phyloP scores from a whole-genome alignment of 2,113 vertebrate genomes.

The Polyodon spathula region DNA sequence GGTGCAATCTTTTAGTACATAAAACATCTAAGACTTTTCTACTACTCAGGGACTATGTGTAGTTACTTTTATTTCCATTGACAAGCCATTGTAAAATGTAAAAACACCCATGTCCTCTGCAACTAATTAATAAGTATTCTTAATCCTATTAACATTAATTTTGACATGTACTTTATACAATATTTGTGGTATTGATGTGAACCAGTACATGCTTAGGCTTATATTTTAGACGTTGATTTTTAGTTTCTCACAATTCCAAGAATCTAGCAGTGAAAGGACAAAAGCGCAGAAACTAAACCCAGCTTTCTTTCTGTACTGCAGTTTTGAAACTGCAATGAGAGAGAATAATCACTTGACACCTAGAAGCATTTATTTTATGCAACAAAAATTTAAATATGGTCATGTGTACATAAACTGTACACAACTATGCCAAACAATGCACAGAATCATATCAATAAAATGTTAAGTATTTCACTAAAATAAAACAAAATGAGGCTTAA shows the following conservation, averaged over 20 bases:
- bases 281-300: not conserved
- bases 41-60: no score
- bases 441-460: slow-evolving; percentile 60
- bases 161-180: no score
- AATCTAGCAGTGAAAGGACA: not conserved
- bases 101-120: no score
- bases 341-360: slow-evolving; percentile 59
- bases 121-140: no score
- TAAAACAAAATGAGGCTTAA: slow-evolving; percentile 54
- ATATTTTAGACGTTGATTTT: not conserved
- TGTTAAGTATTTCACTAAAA: slow-evolving; percentile 50
- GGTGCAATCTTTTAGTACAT: no score
- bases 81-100: no score
- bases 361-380: slow-evolving; percentile 88
- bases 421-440: slow-evolving; percentile 73
- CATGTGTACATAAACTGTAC: slow-evolving; percentile 63
- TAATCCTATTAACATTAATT: no score
- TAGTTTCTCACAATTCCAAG: not conserved
- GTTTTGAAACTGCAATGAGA: not conserved
- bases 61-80: no score
- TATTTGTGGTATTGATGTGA: no score
- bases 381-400: slow-evolving; percentile 76
- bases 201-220: no score
- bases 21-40: no score
- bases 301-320: not conserved